phyloP scores from a whole-genome alignment of 2,888 invertebrate species.

The Oscheius sp. region DNA sequence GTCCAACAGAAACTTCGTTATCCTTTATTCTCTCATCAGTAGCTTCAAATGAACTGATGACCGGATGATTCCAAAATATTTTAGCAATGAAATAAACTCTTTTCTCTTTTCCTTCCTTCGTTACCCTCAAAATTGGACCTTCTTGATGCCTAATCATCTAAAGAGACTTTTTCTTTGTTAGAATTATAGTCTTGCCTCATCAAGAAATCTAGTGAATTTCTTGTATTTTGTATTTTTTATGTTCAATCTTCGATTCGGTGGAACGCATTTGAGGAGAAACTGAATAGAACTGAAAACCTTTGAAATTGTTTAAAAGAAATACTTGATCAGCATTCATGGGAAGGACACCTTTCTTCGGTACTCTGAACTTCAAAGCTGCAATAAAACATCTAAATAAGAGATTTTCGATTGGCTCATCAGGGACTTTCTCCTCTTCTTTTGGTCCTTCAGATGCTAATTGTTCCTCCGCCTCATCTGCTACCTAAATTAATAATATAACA shows the following conservation, averaged over 20 bases:
- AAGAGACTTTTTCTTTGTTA: neutral
- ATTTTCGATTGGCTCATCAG: slow-evolving; percentile 26
- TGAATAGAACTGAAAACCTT: slow-evolving; percentile 58
- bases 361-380: slow-evolving; percentile 55
- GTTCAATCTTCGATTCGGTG: slow-evolving; percentile 55
- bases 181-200: slow-evolving; percentile 33
- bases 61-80: slow-evolving; percentile 48
- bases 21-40: slow-evolving; percentile 52
- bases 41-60: slow-evolving; percentile 45
- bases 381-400: slow-evolving; percentile 55
- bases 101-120: slow-evolving; percentile 60
- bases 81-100: slow-evolving; percentile 61
- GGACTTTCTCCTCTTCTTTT: slow-evolving; percentile 25
- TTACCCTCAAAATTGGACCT: slow-evolving; percentile 22
- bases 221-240: slow-evolving; percentile 68
- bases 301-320: no score
- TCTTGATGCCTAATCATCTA: slow-evolving; percentile 38
- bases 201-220: slow-evolving; percentile 64
- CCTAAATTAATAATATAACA: no score
- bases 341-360: slow-evolving; percentile 46
- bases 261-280: slow-evolving; percentile 50
- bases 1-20: slow-evolving; percentile 32
- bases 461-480: no score
- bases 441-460: no score
- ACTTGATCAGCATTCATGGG: slow-evolving; percentile 66